A percentile compares a stretch with the other conserved stretches of the same genome.
Conservation (phyloP, 2,113 vertebrate species). For the Pteronura brasiliensis region DNA sequence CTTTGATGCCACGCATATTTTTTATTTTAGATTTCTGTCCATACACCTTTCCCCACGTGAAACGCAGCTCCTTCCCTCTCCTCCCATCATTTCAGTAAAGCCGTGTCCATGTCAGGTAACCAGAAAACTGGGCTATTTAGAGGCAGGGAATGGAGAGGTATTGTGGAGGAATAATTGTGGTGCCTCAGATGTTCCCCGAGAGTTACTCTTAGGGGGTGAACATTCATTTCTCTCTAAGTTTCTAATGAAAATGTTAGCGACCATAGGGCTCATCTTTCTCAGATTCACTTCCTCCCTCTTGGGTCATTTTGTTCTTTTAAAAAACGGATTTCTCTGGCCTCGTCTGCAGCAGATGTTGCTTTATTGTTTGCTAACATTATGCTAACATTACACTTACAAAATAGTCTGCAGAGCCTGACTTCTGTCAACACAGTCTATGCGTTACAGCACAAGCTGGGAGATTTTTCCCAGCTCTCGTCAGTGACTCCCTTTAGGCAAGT, state of each 20-base stretch:
- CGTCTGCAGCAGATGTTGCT: slow-evolving; percentile 38
- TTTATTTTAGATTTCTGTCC: slow-evolving; percentile 41
- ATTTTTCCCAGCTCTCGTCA: slow-evolving; percentile 27
- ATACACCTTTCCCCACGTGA: background rate
- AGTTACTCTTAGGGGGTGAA: slow-evolving; percentile 64
- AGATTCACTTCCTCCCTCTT: slow-evolving; percentile 36
- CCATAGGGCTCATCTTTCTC: slow-evolving; percentile 4
- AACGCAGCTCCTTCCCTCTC: background rate
- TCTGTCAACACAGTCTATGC: slow-evolving; percentile 43
- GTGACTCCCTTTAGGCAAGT: slow-evolving; percentile 43
- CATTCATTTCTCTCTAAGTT: slow-evolving; percentile 55
- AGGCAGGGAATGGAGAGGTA: slow-evolving; percentile 70
- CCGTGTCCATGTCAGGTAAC: slow-evolving; percentile 67
- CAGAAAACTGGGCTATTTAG: slow-evolving; percentile 71
- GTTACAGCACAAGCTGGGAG: slow-evolving; percentile 18
- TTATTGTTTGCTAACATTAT: slow-evolving; percentile 59
- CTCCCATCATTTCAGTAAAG: slow-evolving; percentile 45
- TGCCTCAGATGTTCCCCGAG: slow-evolving; percentile 64
- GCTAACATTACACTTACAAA: slow-evolving; percentile 68
- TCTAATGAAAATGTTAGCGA: slow-evolving; percentile 71
- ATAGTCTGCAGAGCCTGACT: slow-evolving; percentile 64
- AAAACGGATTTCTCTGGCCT: slow-evolving; percentile 25
- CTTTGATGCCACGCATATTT: background rate
- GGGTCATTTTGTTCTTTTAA: slow-evolving; percentile 36
- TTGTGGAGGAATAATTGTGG: slow-evolving; percentile 71